Percentiles rank a stretch among this genome's conserved stretches.
These are phyloP conservation scores for Penaeus vannamei DNA, from an alignment of 1,140 invertebrate genomes.

Conservation along the genomic window DNA sequence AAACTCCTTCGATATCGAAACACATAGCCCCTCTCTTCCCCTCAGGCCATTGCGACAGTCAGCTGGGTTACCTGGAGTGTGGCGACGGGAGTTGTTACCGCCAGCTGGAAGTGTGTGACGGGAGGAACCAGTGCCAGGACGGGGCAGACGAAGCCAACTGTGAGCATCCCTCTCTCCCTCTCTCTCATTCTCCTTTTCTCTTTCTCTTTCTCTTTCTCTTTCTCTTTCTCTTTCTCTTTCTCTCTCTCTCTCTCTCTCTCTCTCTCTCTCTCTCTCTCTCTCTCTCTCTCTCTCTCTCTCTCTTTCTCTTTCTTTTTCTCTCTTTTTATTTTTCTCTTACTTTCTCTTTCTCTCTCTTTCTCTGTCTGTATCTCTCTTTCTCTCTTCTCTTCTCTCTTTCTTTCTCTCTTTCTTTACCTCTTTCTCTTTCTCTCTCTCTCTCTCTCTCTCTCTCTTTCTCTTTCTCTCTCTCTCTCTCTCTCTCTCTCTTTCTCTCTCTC, in stretches of 20 bases:
- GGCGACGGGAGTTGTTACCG: slow-evolving; percentile 69
- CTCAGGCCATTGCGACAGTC: slow-evolving; percentile 48
- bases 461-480: too few species aligned
- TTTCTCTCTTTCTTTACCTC: neutral
- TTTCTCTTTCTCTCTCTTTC: slow-evolving; percentile 17
- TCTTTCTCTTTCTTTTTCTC: too few species aligned
- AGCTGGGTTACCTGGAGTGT: slow-evolving; percentile 53
- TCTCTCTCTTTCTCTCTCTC: too few species aligned
- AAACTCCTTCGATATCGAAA: too few species aligned
- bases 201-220: too few species aligned
- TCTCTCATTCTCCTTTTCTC: neutral
- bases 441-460: too few species aligned
- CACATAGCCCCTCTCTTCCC: too few species aligned
- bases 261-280: too few species aligned
- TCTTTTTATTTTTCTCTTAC: too few species aligned
- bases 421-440: neutral
- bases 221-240: too few species aligned
- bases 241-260: too few species aligned
- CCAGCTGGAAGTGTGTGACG: slow-evolving; percentile 70
- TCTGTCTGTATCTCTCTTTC: slow-evolving; percentile 1
- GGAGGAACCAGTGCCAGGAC: slow-evolving; percentile 71
- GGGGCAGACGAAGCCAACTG: slow-evolving; percentile 72
- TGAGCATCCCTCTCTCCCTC: slow-evolving; percentile 67
- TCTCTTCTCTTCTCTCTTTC: neutral
- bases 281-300: too few species aligned